Conservation (phyloP, 2,113 vertebrate genomes). For the Taurulus bubalis region DNA sequence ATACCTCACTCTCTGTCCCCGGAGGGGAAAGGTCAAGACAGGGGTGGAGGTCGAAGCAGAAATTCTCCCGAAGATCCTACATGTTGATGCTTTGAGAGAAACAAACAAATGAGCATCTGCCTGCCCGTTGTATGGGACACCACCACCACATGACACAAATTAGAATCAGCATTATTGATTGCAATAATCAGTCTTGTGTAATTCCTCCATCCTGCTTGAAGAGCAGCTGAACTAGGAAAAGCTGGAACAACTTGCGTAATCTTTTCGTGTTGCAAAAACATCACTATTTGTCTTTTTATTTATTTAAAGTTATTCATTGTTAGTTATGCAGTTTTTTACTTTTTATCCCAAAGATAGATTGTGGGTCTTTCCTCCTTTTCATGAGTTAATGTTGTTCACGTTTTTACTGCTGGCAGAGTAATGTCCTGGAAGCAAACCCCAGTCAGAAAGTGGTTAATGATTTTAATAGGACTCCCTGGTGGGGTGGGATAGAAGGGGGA, state of each 20-base stretch:
- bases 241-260: neutral
- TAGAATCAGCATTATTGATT: slow-evolving; percentile 73
- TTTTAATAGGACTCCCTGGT: slow-evolving; percentile 80
- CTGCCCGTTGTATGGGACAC: slow-evolving; percentile 23
- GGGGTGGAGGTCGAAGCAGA: slow-evolving; percentile 68
- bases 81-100: slow-evolving; percentile 71
- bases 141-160: slow-evolving; percentile 35
- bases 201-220: slow-evolving; percentile 50
- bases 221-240: slow-evolving; percentile 23
- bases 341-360: slow-evolving; percentile 10
- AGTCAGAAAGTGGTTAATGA: slow-evolving; percentile 77
- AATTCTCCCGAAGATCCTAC: slow-evolving; percentile 72
- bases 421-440: slow-evolving; percentile 63
- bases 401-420: slow-evolving; percentile 50
- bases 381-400: slow-evolving; percentile 57
- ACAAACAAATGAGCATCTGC: slow-evolving; percentile 80
- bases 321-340: neutral
- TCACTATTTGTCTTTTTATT: neutral
- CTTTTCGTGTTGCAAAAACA: neutral
- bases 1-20: slow-evolving; percentile 69
- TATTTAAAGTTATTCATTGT: neutral
- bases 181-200: slow-evolving; percentile 46
- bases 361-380: slow-evolving; percentile 23
- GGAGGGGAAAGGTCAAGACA: slow-evolving; percentile 75
- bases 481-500: slow-evolving; percentile 67